Evolutionary conservation across 2,888 invertebrate genomes (phyloP), one percentile per base, ranked within the genome.

Genomic region (Andrena bucephala): DNA sequence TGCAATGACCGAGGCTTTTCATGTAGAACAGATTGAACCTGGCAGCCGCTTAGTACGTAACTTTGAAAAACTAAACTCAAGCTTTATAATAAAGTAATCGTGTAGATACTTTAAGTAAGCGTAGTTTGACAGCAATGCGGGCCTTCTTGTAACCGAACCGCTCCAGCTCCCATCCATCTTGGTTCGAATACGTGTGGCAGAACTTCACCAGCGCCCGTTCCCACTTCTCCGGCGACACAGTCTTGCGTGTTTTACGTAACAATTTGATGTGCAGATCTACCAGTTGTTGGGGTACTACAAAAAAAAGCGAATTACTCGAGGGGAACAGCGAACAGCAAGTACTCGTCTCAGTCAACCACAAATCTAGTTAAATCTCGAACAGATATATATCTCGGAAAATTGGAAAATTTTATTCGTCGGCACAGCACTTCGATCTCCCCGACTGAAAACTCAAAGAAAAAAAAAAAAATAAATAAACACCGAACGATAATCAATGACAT

Each of bases 151-250:
- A 99, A 54, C 99, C 99, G 95, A 98, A 98, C 87, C 98, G 95
- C 94, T 99, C 99, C 76, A 99, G 95, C 95, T 99, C 99, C 98
- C 98, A 98, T 76, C 98, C 98, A 95, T 99, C 99, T 92, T 98
- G 97, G 86, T 97, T 97, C 86, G 97, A 97, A 92, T 98, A 98
- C 68, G 96, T 96, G 93, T 98, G 98, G 94, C 98, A 98, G 94
- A 99, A 98, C 95, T 98, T 99, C 81, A 98, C 96, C 89, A 99
- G 94, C 71, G 97, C 96, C 91, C 96, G 96, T 94, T 99, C 99
- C 99, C 99, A 99, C 94, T 97, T 96, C 92, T 98, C 98, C 86
- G 96, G 96, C 84, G 97, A 96, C 54, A 98, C 97, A 60, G 96
- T 96, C 94, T 97, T 97, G 81, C 97, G 95, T 74, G 97, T 96